Evolutionary conservation across 2,113 vertebrate species (phyloP), one percentile per base, ranked within the genome.

Genomic region (Pluvialis apricaria): DNA sequence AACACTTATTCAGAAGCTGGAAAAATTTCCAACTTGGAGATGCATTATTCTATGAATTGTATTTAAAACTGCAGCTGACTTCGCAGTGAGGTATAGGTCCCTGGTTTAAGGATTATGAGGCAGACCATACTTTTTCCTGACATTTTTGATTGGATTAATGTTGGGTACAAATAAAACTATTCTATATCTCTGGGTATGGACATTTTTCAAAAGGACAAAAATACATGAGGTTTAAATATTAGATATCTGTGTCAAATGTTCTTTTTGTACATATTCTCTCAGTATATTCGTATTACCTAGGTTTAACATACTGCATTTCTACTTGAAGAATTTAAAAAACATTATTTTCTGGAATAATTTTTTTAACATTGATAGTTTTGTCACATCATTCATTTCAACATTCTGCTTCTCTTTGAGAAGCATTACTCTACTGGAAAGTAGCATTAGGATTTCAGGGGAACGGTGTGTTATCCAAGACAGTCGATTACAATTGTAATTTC

Each of bases 401-500:
- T 86, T 92, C n/a, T 86, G 38, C 44, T 89, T 95, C 86, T 93
- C 73, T 91, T 96, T 93, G 89, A 83, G 54, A 96, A 85, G 47
- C 18, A 65, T 65, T 75, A 80, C 62, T 93, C 44, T 92, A 47
- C 58, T 85, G 79, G 85, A 95, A 94, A 91, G 64, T 61, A 96
- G 29, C 61, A 68, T 83, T 82, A 96, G 78, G 75, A 93, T 92
- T 92, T 93, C 72, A 51, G 64, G 91, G 60, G 77, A 96, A 84
- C 65, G 70, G 62, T 32, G 11, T 0, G 7, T 95, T 95, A 83
- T 70, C 87, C 75, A 85, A 93, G 45, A 38, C 66, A 95, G 54
- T 88, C 1, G 13, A 97, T 97, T 97, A 73, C 86, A 61, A 83
- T 16, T 79, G 91, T 93, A 92, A 92, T 97, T 97, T 95, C 89